Evolutionary conservation across 2,797 vertebrate genomes (phyloP), one percentile per base, ranked within the genome.

Genomic region (Orientallactaga sibirica): DNA sequence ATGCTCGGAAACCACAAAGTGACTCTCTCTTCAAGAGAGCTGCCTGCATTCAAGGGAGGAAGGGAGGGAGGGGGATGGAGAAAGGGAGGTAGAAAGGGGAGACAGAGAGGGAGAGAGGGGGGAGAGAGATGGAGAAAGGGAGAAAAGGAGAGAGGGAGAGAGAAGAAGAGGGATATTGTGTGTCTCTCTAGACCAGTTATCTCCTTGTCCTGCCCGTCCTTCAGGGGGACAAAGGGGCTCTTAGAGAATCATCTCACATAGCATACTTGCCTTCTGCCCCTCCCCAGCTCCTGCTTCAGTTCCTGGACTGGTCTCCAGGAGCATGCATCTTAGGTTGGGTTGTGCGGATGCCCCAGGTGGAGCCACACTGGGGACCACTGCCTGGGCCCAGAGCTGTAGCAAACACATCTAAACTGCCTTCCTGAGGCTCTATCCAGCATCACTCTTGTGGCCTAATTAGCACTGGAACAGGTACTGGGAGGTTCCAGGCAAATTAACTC

Each of bases 251-350:
- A 11, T 19, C 12, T 41, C 9, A 3, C 20, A 64, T 27, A 2
- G 33, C 1, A 0, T 4, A 0, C n/a, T 29, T 10, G 19, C 41
- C 52, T 33, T 52, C 27, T 33, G 22, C 41, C 12, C 33, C 0
- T 1, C n/a, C n/a, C 2, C 1, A 7, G 2, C 7, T 37, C 27
- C 66, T 16, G 15, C 10, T 52, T 37, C 3, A 2, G 43, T 5
- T 9, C 6, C 14, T 7, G 2, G 19, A 8, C 12, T 0, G 0
- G 37, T 29, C 4, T 76, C 20, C 19, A 9, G 29, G 2, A 14
- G 19, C 27, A 68, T 29, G 27, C 48, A 20, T 55, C 55, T 27
- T 24, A 14, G 33, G 48, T n/a, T 1, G 3, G 9, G 29, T 67
- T 20, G 3, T 52, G 18, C 41, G n/a, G 74, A 41, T 14, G 20